A percentile compares a stretch with the other conserved stretches of the same genome.
phyloP scores from a whole-genome alignment of 2,113 vertebrate species.

The Corynorhinus townsendii region DNA sequence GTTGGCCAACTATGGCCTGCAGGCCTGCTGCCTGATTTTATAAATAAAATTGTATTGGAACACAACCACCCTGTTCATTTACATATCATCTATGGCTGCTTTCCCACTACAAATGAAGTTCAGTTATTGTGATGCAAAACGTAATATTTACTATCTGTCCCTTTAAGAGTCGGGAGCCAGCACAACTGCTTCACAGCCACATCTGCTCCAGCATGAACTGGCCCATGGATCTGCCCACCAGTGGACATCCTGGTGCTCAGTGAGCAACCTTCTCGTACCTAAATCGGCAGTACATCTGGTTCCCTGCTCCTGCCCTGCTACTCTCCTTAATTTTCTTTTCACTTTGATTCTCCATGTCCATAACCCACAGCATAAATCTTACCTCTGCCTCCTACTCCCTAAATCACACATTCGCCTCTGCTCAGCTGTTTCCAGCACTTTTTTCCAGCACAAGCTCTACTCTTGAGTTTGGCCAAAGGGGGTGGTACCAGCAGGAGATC shows the following conservation, averaged over 20 bases:
- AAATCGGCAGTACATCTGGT: background rate
- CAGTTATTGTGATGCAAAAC: background rate
- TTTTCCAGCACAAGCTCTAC: background rate
- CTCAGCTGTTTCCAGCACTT: background rate
- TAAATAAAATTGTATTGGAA: background rate
- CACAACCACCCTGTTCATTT: rapidly evolving
- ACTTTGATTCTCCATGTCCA: background rate
- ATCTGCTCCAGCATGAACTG: background rate
- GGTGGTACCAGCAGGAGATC: background rate
- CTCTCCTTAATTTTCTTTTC: background rate
- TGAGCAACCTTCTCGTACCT: too few relatives aligned
- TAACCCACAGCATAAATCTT: background rate
- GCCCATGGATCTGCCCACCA: background rate
- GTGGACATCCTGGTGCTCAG: background rate
- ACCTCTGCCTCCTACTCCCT: background rate
- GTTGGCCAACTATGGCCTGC: background rate
- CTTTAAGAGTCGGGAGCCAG: background rate
- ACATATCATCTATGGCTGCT: background rate
- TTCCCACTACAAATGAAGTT: background rate
- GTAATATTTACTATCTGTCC: background rate
- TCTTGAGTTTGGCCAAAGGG: background rate
- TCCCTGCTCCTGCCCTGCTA: background rate
- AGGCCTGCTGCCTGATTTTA: background rate
- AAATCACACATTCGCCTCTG: background rate
- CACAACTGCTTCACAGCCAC: background rate